phyloP scores from a whole-genome alignment of 2,113 vertebrate species.

The Eclectus roratus region DNA sequence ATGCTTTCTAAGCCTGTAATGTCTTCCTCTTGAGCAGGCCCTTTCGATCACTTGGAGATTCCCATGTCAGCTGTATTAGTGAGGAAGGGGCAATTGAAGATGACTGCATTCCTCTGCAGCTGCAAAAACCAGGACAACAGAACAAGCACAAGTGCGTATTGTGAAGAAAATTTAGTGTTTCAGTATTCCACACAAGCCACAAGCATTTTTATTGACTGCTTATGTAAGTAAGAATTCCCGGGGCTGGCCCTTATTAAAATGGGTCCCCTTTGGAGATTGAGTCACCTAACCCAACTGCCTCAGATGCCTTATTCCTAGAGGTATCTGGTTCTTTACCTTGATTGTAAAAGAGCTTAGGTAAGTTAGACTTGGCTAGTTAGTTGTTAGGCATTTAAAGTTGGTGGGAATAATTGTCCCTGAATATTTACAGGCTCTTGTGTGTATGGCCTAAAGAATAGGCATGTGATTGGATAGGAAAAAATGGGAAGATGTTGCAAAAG shows the following conservation, averaged over 20 bases:
- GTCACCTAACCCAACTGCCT: neutral
- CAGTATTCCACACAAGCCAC: accelerated
- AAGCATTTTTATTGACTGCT: neutral
- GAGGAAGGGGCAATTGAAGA: neutral
- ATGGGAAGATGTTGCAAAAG: neutral
- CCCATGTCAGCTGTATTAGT: neutral
- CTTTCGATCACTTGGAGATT: neutral
- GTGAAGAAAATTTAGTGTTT: neutral
- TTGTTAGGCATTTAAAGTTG: neutral
- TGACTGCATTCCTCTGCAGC: neutral
- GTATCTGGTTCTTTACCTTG: neutral
- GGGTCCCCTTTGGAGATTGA: neutral
- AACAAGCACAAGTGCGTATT: neutral
- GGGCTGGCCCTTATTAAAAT: neutral
- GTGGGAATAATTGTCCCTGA: neutral
- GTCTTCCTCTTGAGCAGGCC: neutral
- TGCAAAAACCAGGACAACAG: neutral
- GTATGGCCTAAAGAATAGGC: neutral
- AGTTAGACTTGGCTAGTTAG: neutral
- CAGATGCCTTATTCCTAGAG: neutral
- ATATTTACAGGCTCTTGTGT: neutral
- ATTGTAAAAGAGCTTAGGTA: neutral
- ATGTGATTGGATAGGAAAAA: neutral
- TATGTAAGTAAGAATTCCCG: neutral
- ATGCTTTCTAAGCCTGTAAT: neutral